Evolutionary conservation across 2,113 vertebrate genomes (phyloP), one percentile per base, ranked within the genome.

Genomic region (Irena cyanogastra): DNA sequence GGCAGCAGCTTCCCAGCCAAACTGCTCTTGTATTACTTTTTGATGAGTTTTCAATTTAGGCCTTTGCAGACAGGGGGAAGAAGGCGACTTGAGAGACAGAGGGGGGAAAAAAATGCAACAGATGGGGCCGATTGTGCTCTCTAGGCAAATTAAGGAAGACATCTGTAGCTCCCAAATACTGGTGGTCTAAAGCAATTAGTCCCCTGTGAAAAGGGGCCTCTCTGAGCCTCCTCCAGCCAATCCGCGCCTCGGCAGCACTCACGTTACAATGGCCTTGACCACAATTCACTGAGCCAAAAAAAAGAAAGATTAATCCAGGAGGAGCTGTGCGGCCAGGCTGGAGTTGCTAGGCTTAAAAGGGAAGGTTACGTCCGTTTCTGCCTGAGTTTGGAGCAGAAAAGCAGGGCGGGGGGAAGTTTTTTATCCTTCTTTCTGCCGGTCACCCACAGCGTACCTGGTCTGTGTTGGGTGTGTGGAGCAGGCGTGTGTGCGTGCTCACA

Each of bases 1-100:
- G 96, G 98, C 98, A 98, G 98, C 98, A 98, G 98, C 98, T 98
- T 97, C 93, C 97, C 98, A 98, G 98, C 98, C 98, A 99, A 99
- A 99, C 98, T 98, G 99, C 98, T 99, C 98, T 98, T 99, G 98
- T 99, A 99, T 99, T 99, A 99, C 99, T 99, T 99, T 99, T 99
- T 99, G 99, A 99, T 99, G 99, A 99, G 99, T 99, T 99, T 99
- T 99, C 99, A 99, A 99, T 99, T 98, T 98, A 98, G 98, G 97
- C 96, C 98, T 98, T 97, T 96, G 98, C 98, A 98, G 98, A 99
- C 99, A 98, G 97, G 98, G 98, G 97, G 97, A 98, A 98, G 98
- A 98, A 97, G 97, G 97, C 97, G 96, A 96, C 84, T 97, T 97
- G 96, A 97, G 96, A 85, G 95, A 94, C 95, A 97, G 97, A 97